These are phyloP conservation scores for Drosophila diplacantha DNA, from an alignment of 2,888 invertebrate genomes.

Conservation along the genomic window DNA sequence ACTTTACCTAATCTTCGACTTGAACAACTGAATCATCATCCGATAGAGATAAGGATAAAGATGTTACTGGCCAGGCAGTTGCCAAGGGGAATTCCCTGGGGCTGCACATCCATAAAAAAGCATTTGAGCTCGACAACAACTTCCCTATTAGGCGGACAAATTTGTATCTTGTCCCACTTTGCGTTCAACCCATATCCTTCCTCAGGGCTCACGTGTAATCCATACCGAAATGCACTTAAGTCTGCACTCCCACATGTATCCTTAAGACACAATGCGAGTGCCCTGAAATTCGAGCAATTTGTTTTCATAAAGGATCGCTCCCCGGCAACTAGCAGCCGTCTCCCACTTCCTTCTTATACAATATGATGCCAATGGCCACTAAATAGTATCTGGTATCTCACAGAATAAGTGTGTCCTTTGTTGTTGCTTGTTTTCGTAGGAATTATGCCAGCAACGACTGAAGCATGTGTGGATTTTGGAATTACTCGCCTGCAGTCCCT, in stretches of 20 bases:
- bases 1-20: conserved; percentile 14
- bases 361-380: conserved; percentile 49
- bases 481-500: conserved; percentile 37
- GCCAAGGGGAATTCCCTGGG: conserved; percentile 17
- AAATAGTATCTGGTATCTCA: conserved; percentile 61
- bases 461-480: conserved; percentile 58
- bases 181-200: conserved; percentile 16
- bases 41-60: conserved; percentile 4
- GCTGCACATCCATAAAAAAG: conserved; percentile 18
- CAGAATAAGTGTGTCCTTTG: conserved; percentile 27
- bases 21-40: conserved; percentile 26
- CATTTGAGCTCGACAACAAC: conserved; percentile 32
- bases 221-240: conserved; percentile 66
- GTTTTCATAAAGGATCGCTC: conserved; percentile 61
- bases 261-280: conserved; percentile 44
- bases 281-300: conserved; percentile 69
- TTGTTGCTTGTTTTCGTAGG: conserved; percentile 53
- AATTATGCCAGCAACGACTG: conserved; percentile 55
- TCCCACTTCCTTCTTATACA: conserved; percentile 47
- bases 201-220: conserved; percentile 43
- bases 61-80: conserved; percentile 19
- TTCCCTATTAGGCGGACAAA: conserved; percentile 40
- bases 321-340: conserved; percentile 32
- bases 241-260: conserved; percentile 41
- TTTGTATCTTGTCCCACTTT: conserved; percentile 27